Percentiles rank a stretch among this genome's conserved stretches.
These are phyloP conservation scores for Marcusenius ussheri DNA, from an alignment of 2,113 vertebrate genomes.

Conservation along the genomic window DNA sequence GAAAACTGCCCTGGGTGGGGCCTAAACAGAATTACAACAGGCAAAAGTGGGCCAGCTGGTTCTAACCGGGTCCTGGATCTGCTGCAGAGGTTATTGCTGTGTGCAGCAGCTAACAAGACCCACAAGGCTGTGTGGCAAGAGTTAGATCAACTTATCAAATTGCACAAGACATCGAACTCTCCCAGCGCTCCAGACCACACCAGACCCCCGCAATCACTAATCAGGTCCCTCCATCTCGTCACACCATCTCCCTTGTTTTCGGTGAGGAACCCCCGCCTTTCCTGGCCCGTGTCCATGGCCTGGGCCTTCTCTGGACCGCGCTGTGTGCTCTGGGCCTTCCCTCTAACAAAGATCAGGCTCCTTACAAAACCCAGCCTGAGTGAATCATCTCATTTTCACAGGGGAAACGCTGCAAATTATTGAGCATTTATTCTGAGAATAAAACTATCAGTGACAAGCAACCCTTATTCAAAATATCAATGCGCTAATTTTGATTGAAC, in stretches of 20 bases:
- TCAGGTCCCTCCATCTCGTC: not conserved
- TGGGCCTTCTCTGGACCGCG: not conserved
- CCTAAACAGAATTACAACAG: not conserved
- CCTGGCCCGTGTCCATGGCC: not conserved
- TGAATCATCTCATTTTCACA: not conserved
- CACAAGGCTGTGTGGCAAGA: not conserved
- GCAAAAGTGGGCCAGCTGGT: not conserved
- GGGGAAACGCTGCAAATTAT: not conserved
- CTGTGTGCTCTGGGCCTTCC: not conserved
- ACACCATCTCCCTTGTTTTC: not conserved
- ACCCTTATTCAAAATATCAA: not conserved
- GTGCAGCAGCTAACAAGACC: not conserved
- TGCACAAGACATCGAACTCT: not conserved
- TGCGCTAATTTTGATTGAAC: not conserved
- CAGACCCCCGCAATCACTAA: not conserved
- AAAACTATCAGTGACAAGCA: not conserved
- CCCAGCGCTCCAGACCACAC: not conserved
- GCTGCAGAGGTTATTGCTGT: not conserved
- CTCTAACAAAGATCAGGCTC: not conserved
- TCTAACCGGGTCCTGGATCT: not conserved
- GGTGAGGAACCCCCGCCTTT: not conserved
- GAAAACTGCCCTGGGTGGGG: not conserved
- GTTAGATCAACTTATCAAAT: not conserved
- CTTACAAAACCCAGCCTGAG: not conserved
- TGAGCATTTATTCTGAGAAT: not conserved